Conservation (phyloP, 2,113 vertebrate genomes). For the Gobiocypris rarus region DNA sequence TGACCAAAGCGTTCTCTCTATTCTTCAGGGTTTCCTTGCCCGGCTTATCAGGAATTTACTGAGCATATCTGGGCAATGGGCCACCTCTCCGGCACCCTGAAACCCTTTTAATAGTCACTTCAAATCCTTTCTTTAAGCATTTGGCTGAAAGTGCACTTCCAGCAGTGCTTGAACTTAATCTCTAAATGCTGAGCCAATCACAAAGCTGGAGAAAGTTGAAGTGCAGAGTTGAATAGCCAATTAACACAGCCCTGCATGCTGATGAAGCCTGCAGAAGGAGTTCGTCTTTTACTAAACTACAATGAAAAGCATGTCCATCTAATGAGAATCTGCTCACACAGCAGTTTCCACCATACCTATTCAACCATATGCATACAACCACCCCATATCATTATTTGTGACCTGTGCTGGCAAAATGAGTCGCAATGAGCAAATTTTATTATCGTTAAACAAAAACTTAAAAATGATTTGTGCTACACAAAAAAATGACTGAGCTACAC, state of each 20-base stretch:
- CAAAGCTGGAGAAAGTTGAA: constrained; percentile 28
- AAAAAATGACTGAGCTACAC: too few relatives aligned
- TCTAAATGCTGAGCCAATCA: constrained; percentile 21
- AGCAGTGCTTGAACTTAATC: constrained; percentile 27
- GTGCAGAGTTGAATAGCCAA: constrained; percentile 35
- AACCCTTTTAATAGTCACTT: constrained; percentile 27
- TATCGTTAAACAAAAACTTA: too few relatives aligned
- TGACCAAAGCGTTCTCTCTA: constrained; percentile 6
- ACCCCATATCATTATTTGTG: not conserved
- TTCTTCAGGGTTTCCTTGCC: constrained; percentile 64
- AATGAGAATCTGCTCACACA: constrained; percentile 33
- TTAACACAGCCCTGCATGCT: constrained; percentile 24
- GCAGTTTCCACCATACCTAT: not conserved
- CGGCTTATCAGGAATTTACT: constrained; percentile 64
- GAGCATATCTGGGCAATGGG: constrained; percentile 61
- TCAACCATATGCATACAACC: too few relatives aligned
- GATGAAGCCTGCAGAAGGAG: not conserved
- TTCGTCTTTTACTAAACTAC: not conserved
- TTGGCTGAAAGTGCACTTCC: constrained; percentile 37
- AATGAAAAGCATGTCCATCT: not conserved
- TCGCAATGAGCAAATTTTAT: too few relatives aligned
- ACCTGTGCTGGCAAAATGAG: too few relatives aligned
- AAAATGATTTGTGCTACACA: too few relatives aligned
- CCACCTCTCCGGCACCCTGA: constrained; percentile 54
- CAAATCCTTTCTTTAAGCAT: constrained; percentile 30